A percentile compares a stretch with the other conserved stretches of the same genome.
These are phyloP conservation scores for Ectropis crepuscularia DNA, from an alignment of 2,888 invertebrate species.

Conservation along the genomic window DNA sequence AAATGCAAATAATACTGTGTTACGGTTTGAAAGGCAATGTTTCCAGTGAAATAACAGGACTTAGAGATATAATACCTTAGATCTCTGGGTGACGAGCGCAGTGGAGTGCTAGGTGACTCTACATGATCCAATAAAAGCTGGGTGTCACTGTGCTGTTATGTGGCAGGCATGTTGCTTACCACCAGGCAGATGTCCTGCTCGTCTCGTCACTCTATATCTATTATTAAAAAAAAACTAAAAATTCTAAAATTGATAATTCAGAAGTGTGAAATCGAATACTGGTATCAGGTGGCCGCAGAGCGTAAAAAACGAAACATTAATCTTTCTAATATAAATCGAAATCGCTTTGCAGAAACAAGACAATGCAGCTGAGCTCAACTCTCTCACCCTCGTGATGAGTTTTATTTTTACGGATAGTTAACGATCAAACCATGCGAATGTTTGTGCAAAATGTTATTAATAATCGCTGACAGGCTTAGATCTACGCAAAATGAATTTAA, in stretches of 20 bases:
- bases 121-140: too few species aligned
- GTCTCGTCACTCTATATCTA: too few species aligned
- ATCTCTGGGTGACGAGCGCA: too few species aligned
- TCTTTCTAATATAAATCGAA: conserved; percentile 24
- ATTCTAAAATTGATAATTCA: not conserved
- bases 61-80: too few species aligned
- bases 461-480: conserved; percentile 4
- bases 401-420: conserved; percentile 14
- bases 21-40: too few species aligned
- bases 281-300: conserved; percentile 11
- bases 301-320: conserved; percentile 18
- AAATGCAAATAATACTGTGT: too few species aligned
- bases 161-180: too few species aligned
- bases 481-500: conserved; percentile 1
- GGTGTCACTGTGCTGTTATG: too few species aligned
- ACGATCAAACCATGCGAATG: conserved; percentile 3
- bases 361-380: conserved; percentile 7
- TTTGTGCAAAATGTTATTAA: conserved; percentile 1
- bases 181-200: too few species aligned
- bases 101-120: too few species aligned
- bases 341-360: conserved; percentile 3
- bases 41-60: too few species aligned
- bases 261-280: conserved; percentile 5
- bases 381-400: conserved; percentile 3
- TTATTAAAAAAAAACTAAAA: too few species aligned